Evolutionary conservation across 2,797 vertebrate genomes (phyloP), one percentile per base, ranked within the genome.

Genomic region (Syngnathus rostellatus): DNA sequence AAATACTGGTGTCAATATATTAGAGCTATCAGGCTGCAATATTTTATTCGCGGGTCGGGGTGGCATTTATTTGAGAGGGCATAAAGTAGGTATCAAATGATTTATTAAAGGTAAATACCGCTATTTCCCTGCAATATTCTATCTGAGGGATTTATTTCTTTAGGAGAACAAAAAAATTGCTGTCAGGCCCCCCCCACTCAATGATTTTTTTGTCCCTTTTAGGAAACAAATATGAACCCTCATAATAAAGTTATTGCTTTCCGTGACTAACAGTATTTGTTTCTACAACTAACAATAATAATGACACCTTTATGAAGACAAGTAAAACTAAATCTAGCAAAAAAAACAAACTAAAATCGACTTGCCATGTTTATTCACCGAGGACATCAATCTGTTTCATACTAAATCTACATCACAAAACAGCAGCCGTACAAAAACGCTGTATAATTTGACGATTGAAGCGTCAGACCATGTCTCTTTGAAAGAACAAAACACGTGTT

Each of bases 351-450:
- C 19, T 43, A 12, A 8, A 53, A 38, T n/a, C 16, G 1, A 58
- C 55, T 64, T 64, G 12, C 40, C 10, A 14, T 1, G 2, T 41
- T 23, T 64, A 53, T 53, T 53, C 11, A 21, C 39, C 10, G 5
- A 23, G 17, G 5, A n/a, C 37, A 8, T 11, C 4, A 11, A 54
- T 76, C 51, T 63, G 40, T 50, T 65, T 71, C 62, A 75, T 59
- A 69, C 14, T 17, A 41, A 72, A 73, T 57, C 40, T 69, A 64
- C 63, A 65, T 74, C 68, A 72, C 6, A 46, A 63, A 50, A 63
- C 38, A 46, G 2, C 40, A 31, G 67, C 63, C 25, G 54, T 65
- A 81, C 71, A 2, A 74, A 63, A 19, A 63, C 2, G 59, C 62
- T 72, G 65, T 66, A 78, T 48, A 72, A 39, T 46, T 68, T 8